These are phyloP conservation scores for Drosophila paulistorum DNA, from an alignment of 1,140 invertebrate species.

Conservation along the genomic window DNA sequence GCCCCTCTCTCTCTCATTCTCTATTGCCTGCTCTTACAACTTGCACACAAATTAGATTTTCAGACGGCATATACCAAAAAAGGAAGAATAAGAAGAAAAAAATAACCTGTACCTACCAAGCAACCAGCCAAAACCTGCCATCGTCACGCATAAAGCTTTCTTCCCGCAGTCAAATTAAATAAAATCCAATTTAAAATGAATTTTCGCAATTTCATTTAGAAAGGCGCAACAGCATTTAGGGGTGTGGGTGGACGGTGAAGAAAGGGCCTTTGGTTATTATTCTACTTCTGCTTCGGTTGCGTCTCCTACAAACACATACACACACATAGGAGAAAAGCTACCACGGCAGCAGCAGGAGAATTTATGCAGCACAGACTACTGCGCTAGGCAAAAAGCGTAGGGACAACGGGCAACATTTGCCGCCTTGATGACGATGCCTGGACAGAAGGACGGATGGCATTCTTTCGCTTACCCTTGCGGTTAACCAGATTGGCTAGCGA, in stretches of 20 bases:
- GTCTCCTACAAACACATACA: constrained; percentile 18
- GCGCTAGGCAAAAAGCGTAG: constrained; percentile 5
- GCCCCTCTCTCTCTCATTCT: background rate
- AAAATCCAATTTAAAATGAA: constrained; percentile 82
- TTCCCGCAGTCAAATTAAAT: constrained; percentile 80
- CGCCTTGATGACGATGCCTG: background rate
- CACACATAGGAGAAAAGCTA: constrained; percentile 13
- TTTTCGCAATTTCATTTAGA: constrained; percentile 82
- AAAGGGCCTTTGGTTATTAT: constrained; percentile 24
- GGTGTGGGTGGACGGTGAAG: constrained; percentile 21
- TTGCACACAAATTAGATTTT: constrained; percentile 72
- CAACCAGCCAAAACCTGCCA: constrained; percentile 1
- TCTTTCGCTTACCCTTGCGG: constrained; percentile 1
- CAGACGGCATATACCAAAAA: constrained; percentile 43
- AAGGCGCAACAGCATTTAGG: constrained; percentile 15
- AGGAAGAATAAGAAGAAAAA: background rate
- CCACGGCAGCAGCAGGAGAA: constrained; percentile 22
- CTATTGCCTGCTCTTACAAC: background rate
- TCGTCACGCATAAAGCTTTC: constrained; percentile 68
- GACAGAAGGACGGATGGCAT: background rate
- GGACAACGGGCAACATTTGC: background rate
- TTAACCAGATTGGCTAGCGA: constrained; percentile 3
- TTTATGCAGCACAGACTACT: constrained; percentile 34
- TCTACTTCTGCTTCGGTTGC: background rate
- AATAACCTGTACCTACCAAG: background rate